Conservation (phyloP, 2,113 vertebrate species). For the Rhinopomastus cyanomelas region DNA sequence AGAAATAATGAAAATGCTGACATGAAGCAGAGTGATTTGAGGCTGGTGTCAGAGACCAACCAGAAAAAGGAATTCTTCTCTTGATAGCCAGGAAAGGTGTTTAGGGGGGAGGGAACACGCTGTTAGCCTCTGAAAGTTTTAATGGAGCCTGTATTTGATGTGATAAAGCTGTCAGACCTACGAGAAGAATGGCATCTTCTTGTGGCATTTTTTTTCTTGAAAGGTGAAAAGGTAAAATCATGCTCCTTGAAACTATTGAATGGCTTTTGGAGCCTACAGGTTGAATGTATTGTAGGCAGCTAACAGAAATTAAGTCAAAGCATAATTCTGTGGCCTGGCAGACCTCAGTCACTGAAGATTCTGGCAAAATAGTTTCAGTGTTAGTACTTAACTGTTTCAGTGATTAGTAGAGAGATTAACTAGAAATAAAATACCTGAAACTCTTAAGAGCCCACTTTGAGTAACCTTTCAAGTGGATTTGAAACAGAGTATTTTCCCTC, state of each 20-base stretch:
- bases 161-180: not conserved
- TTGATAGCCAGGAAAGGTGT: not conserved
- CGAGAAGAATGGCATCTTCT: not conserved
- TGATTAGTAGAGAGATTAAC: not conserved
- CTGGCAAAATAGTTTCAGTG: not conserved
- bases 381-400: not conserved
- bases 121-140: accelerated
- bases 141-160: not conserved
- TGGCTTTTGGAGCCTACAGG: not conserved
- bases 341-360: not conserved
- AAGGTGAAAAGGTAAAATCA: not conserved
- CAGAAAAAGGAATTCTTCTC: not conserved
- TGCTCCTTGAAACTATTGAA: not conserved
- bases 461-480: not conserved
- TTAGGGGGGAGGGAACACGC: not conserved
- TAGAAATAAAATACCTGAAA: not conserved
- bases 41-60: not conserved
- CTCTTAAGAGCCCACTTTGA: not conserved
- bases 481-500: not conserved
- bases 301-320: not conserved
- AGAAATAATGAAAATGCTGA: constrained; percentile 32
- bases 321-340: not conserved
- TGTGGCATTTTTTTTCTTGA: accelerated
- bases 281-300: not conserved
- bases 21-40: not conserved